A percentile compares a stretch with the other conserved stretches of the same genome.
phyloP scores from a whole-genome alignment of 64 coral and sea anemone species.

The Trachythela sp. region DNA sequence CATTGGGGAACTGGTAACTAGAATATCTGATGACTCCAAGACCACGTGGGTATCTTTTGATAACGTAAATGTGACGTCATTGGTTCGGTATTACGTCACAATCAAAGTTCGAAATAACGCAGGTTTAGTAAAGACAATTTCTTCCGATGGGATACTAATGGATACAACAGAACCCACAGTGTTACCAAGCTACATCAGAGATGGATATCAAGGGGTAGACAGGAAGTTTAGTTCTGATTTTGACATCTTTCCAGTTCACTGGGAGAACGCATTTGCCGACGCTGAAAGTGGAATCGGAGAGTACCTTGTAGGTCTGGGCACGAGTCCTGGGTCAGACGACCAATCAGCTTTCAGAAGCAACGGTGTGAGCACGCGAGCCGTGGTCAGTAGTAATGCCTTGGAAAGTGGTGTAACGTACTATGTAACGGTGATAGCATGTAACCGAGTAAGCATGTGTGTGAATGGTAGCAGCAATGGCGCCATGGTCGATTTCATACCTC shows the following conservation, averaged over 20 bases:
- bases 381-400: slow-evolving; percentile 46
- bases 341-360: slow-evolving; percentile 48
- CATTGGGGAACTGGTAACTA: slow-evolving; percentile 10
- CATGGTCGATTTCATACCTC: slow-evolving; percentile 78
- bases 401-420: slow-evolving; percentile 76
- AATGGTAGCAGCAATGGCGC: slow-evolving; percentile 90
- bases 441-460: slow-evolving; percentile 82
- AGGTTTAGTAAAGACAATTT: slow-evolving; percentile 55
- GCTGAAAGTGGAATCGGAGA: slow-evolving; percentile 62
- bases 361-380: slow-evolving; percentile 42
- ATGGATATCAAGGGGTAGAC: slow-evolving; percentile 68
- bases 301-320: slow-evolving; percentile 64
- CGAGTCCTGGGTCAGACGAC: slow-evolving; percentile 45
- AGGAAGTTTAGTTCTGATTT: slow-evolving; percentile 58
- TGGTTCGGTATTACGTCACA: slow-evolving; percentile 78
- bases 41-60: slow-evolving; percentile 30
- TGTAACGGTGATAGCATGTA: slow-evolving; percentile 71
- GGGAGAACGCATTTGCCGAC: slow-evolving; percentile 85
- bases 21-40: slow-evolving; percentile 37
- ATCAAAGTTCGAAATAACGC: slow-evolving; percentile 69
- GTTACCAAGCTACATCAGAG: slow-evolving; percentile 62
- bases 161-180: slow-evolving; percentile 65
- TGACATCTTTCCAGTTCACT: slow-evolving; percentile 61
- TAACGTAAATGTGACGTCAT: slow-evolving; percentile 54
- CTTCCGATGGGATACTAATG: slow-evolving; percentile 76